Percentiles rank a stretch among this genome's conserved stretches.
phyloP scores from a whole-genome alignment of 2,888 invertebrate species.

The Odontocolon sp. region DNA sequence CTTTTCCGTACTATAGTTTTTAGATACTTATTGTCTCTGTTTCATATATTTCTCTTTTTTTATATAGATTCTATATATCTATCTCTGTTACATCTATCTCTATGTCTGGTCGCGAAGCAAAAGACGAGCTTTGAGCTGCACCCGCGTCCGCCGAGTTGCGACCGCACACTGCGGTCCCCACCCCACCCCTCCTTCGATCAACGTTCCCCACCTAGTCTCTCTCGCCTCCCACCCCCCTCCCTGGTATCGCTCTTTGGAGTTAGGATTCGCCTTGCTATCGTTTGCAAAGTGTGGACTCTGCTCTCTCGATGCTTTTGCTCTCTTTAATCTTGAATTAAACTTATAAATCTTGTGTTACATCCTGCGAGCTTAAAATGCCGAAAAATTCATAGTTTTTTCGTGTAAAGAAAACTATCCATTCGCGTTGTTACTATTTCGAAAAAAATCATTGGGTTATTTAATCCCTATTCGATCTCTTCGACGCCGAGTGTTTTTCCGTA shows the following conservation, averaged over 20 bases:
- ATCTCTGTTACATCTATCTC: constrained; percentile 22
- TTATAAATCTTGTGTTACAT: no score
- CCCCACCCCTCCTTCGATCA: constrained; percentile 61
- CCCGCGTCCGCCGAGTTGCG: constrained; percentile 74
- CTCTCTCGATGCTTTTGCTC: no score
- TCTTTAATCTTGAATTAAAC: no score
- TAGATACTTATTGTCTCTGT: no score
- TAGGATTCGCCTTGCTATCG: no score
- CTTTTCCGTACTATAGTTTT: no score
- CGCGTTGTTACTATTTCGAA: no score
- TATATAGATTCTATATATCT: constrained; percentile 13
- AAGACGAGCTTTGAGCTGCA: constrained; percentile 65
- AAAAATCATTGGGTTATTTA: no score
- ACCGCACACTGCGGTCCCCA: constrained; percentile 76
- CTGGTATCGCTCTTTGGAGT: constrained; percentile 29
- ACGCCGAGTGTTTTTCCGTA: background rate
- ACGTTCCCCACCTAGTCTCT: constrained; percentile 56
- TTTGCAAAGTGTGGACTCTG: no score
- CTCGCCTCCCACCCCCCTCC: constrained; percentile 60
- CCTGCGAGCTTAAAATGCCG: no score
- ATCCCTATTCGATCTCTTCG: background rate
- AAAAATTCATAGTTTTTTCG: no score
- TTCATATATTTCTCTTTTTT: background rate
- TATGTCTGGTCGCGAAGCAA: constrained; percentile 35
- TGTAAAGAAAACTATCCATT: no score